Evolutionary conservation across 2,113 vertebrate species (phyloP), one percentile per base, ranked within the genome.

Genomic region (Corythornis cristatus): DNA sequence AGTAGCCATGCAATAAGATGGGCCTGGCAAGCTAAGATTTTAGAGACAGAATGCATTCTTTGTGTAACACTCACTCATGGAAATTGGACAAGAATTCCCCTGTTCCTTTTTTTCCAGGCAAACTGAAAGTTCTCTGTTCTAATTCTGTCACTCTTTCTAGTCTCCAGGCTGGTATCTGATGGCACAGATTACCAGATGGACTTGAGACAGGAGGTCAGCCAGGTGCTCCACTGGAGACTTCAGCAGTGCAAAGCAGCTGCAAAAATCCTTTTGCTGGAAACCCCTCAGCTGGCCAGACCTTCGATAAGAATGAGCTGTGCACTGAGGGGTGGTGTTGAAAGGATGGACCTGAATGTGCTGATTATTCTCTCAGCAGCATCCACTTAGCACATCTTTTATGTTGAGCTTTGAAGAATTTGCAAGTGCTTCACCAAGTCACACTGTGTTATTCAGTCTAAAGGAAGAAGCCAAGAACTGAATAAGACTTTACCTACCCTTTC

Each of bases 201-300:
- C 75, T 43, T 73, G 89, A 93, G 29, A 43, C 26, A 86, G 64
- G 37, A 92, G 81, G 67, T 92, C 84, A 93, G 84, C 60, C 91
- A 94, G 72, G 14, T 26, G 65, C 11, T 1, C 68, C 70, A 37
- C 37, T 73, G 72, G 75, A 91, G 78, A 83, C 54, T 73, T 89
- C 54, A 74, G 54, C 58, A 79, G 25, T 3, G 5, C n/a, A 83
- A 82, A 88, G 65, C 62, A 93, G 75, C 58, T 93, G 81, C 51
- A 74, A 85, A 94, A 93, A 91, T 77, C 72, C 67, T 51, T 79
- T 83, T 90, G 8, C 67, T 89, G 91, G 81, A 81, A 92, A 84
- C 8, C 6, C 12, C 54, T 92, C 89, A 90, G 37, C 67, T 95
- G 93, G 64, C 74, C 40, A 35, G 46, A 45, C 13, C 48, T 50